Percentiles rank a stretch among this genome's conserved stretches.
Conservation (phyloP, 2,888 invertebrate species). For the Yponomeuta evonymella region DNA sequence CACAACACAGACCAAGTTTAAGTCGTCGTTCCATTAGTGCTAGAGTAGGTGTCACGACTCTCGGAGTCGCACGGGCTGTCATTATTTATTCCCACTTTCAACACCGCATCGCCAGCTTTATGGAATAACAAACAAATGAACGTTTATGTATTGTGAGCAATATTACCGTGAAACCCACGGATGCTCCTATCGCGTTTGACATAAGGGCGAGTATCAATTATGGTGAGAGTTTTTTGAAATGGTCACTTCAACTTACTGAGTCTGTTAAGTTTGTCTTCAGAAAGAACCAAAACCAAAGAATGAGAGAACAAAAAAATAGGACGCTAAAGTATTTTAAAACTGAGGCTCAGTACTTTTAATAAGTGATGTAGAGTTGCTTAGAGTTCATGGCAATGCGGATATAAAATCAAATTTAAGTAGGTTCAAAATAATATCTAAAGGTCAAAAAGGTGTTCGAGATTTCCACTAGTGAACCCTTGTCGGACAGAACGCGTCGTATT, state of each 20-base stretch:
- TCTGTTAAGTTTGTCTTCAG: neutral
- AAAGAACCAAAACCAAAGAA: neutral
- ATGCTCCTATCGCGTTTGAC: too few species aligned
- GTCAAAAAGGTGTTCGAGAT: too few species aligned
- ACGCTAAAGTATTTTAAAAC: neutral
- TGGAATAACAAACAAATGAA: conserved; percentile 55
- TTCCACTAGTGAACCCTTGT: too few species aligned
- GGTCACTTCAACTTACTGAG: conserved; percentile 25
- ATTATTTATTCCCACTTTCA: conserved; percentile 66
- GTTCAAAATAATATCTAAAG: too few species aligned
- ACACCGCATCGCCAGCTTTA: conserved; percentile 43
- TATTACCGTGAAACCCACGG: too few species aligned
- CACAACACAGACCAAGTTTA: conserved; percentile 48
- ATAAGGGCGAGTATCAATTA: conserved; percentile 34
- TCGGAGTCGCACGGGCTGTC: conserved; percentile 49
- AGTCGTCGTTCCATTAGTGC: conserved; percentile 65
- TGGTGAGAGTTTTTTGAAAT: conserved; percentile 31
- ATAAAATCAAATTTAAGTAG: too few species aligned
- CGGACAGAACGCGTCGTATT: too few species aligned
- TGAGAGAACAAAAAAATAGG: neutral
- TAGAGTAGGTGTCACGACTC: conserved; percentile 70
- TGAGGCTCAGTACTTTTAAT: neutral
- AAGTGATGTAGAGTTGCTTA: too few species aligned
- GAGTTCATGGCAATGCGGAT: too few species aligned
- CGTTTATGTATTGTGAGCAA: conserved; percentile 38